These are phyloP conservation scores for Caracal caracal DNA, from an alignment of 2,113 vertebrate species.

Conservation along the genomic window DNA sequence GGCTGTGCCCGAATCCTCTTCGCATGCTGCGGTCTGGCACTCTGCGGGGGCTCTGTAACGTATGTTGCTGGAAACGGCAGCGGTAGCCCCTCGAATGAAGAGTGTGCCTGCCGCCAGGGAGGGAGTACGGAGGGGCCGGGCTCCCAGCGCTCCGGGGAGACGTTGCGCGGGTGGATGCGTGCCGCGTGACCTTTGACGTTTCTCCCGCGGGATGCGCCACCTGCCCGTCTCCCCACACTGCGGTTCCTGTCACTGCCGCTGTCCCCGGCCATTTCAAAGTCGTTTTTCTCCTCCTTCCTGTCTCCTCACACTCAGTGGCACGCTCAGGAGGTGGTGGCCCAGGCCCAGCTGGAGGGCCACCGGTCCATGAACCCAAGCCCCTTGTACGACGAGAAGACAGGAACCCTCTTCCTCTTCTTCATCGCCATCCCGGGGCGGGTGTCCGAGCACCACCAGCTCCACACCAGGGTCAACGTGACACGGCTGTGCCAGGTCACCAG, in stretches of 20 bases:
- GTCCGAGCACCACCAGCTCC: conserved; percentile 91
- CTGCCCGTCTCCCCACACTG: fast-evolving
- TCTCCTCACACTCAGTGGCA: conserved; percentile 79
- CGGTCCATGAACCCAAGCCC: conserved; percentile 88
- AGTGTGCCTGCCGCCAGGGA: neutral
- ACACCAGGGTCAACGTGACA: conserved; percentile 88
- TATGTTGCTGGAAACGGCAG: neutral
- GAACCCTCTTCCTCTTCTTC: conserved; percentile 92
- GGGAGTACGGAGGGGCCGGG: fast-evolving
- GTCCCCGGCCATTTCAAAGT: neutral
- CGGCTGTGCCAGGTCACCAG: conserved; percentile 92
- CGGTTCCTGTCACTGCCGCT: neutral
- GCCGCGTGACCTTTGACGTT: neutral
- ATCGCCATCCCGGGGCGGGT: conserved; percentile 89
- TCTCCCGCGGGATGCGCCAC: fast-evolving
- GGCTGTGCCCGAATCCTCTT: neutral
- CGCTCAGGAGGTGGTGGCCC: conserved; percentile 71
- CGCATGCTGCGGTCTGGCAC: neutral
- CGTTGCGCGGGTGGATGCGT: fast-evolving
- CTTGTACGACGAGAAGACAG: conserved; percentile 72
- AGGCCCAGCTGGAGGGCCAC: conserved; percentile 80
- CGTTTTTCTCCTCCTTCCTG: neutral
- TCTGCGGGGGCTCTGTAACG: fast-evolving
- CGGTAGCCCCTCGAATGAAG: no score
- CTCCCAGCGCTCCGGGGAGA: fast-evolving